Evolutionary conservation across 1,140 invertebrate genomes (phyloP), one percentile per base, ranked within the genome.

Genomic region (Papilio polytes): DNA sequence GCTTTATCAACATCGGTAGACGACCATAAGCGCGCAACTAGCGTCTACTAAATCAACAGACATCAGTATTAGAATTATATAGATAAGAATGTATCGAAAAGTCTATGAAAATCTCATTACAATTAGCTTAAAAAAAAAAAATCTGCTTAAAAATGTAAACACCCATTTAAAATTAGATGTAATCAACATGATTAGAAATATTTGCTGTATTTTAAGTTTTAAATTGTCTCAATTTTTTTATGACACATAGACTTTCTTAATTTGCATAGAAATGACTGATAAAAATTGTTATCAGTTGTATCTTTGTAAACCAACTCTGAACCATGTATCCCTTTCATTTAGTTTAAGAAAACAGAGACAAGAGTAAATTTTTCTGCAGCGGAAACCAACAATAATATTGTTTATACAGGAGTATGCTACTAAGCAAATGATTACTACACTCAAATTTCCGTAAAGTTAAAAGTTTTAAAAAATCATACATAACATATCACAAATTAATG

Each of bases 1-100:
- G 9, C 26, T 10, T 74, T 74, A 74, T 74, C 73, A 74, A 74
- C 18, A 74, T 74, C 73, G 44, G 73, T 74, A 74, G n/a, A 74
- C 41, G 73, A 74, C 73, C 73, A 44, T 22, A 41, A 7, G 2
- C 41, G 10, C 44, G 44, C 20, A n/a, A 41, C 41, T 20, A 10
- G n/a, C 9, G 36, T 22, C 72, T 73, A 36, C 53, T 73, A 66
- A 26, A 70, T 31, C 66, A 70, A 41, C 18, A 41, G 36, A 26
- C 70, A 72, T 72, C 18, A n/a, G n/a, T 72, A 36, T n/a, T 72
- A 36, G 18, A 63, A 63, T 63, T 9, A 63, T 12, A 26, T 4
- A 63, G 22, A 63, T 22, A 63, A 63, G 22, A 26, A 26, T 63
- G 22, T 26, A 9, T 63, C 12, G 26, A 63, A 22, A 56, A 56